Evolutionary conservation across 1,140 invertebrate genomes (phyloP).

Genomic region (Limonius californicus): DNA sequence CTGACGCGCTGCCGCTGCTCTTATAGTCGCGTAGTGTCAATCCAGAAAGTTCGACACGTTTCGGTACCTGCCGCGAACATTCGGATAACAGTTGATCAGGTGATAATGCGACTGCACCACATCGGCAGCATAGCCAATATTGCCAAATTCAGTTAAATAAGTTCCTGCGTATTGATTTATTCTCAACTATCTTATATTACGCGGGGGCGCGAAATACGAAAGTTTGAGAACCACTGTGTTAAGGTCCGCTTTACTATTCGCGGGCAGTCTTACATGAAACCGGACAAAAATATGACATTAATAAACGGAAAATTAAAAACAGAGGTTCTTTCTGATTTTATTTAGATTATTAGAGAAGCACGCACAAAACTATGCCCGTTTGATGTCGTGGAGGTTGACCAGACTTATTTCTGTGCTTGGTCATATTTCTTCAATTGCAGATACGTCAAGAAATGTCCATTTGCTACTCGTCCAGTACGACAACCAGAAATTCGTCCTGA

Average conservation of each 20-base stretch:
- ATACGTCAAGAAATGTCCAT: not conserved
- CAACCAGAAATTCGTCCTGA: not conserved
- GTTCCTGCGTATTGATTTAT: too few species aligned
- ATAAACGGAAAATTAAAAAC: constrained; percentile 2
- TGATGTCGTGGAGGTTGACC: not conserved
- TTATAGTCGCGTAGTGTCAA: too few species aligned
- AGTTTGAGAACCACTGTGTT: too few species aligned
- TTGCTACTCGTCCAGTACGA: not conserved
- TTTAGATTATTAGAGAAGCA: not conserved
- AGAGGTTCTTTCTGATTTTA: constrained; percentile 1
- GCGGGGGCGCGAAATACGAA: too few species aligned
- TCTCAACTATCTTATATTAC: too few species aligned
- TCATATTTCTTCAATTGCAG: not conserved
- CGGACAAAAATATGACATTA: constrained; percentile 15
- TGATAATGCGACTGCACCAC: too few species aligned
- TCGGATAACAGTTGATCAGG: too few species aligned
- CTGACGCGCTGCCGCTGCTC: too few species aligned
- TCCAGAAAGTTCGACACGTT: too few species aligned
- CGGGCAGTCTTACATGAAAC: constrained; percentile 15
- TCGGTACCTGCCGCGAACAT: too few species aligned
- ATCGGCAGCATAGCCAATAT: too few species aligned
- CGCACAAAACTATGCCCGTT: not conserved
- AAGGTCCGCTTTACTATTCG: constrained; percentile 13
- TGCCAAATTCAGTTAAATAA: too few species aligned
- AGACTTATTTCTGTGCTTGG: not conserved